Evolutionary conservation across 2,888 invertebrate species (phyloP).

Genomic region (Amiota communis): DNA sequence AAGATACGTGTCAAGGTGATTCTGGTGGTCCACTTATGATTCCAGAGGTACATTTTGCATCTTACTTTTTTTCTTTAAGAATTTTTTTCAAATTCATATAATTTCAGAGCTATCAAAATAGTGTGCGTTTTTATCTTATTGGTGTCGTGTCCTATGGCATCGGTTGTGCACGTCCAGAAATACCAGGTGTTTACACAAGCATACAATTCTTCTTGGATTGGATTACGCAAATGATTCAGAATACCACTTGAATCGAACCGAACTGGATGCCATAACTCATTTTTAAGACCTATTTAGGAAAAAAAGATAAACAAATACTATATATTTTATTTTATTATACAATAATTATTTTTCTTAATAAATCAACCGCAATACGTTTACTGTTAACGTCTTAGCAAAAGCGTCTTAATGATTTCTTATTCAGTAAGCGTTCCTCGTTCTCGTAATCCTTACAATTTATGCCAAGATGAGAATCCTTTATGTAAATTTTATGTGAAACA

Average conservation of each 20-base stretch:
- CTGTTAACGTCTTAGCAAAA: neutral
- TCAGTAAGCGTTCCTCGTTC: neutral
- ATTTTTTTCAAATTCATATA: neutral
- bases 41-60: constrained; percentile 60
- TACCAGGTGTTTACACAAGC: constrained; percentile 78
- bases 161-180: constrained; percentile 77
- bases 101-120: constrained; percentile 32
- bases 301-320: constrained; percentile 13
- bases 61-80: neutral
- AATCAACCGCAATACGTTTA: constrained; percentile 14
- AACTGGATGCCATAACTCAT: constrained; percentile 26
- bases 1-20: constrained; percentile 72
- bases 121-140: constrained; percentile 74
- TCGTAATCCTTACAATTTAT: constrained; percentile 21
- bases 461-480: constrained; percentile 3
- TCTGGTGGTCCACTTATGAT: constrained; percentile 73
- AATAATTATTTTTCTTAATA: constrained; percentile 8
- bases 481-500: constrained; percentile 16
- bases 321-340: neutral
- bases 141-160: constrained; percentile 81
- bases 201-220: constrained; percentile 78
- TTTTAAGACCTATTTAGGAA: constrained; percentile 23
- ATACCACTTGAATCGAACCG: constrained; percentile 52
- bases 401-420: neutral
- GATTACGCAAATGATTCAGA: constrained; percentile 74